Percentiles rank a stretch among this genome's conserved stretches.
Conservation (phyloP, 2,797 vertebrate genomes). For the Mormyrus proboscirostris region DNA sequence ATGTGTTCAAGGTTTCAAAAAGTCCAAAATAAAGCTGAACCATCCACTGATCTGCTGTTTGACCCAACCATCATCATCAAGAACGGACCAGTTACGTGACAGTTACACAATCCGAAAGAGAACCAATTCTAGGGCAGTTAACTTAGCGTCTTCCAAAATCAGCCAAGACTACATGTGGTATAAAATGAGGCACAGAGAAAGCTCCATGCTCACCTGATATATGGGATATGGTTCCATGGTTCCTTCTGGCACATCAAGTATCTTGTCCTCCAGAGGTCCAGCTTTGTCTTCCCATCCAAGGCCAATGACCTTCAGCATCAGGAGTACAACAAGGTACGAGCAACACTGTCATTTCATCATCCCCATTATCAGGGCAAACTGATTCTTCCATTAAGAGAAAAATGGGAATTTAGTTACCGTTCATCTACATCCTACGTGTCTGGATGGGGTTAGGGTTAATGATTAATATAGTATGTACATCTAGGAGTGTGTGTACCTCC, state of each 20-base stretch:
- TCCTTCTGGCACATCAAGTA: conserved; percentile 56
- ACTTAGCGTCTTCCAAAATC: neutral
- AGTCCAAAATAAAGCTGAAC: neutral
- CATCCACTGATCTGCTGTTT: neutral
- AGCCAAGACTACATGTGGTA: neutral
- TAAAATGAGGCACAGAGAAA: neutral
- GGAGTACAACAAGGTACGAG: neutral
- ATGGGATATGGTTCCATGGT: conserved; percentile 52
- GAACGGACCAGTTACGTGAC: neutral
- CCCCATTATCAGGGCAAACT: neutral
- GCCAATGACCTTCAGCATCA: conserved; percentile 49
- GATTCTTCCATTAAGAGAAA: neutral
- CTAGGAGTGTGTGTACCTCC: neutral
- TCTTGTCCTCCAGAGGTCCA: conserved; percentile 52
- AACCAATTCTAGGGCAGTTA: neutral
- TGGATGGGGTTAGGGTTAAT: neutral
- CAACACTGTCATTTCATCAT: neutral
- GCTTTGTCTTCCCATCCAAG: conserved; percentile 55
- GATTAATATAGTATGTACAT: neutral
- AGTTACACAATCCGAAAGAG: neutral
- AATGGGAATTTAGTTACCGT: neutral
- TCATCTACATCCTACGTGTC: neutral
- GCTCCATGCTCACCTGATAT: conserved; percentile 50
- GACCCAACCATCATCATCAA: neutral
- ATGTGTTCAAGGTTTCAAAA: neutral